Conservation (phyloP, 2,888 invertebrate species). For the Octonoba sinensis region DNA sequence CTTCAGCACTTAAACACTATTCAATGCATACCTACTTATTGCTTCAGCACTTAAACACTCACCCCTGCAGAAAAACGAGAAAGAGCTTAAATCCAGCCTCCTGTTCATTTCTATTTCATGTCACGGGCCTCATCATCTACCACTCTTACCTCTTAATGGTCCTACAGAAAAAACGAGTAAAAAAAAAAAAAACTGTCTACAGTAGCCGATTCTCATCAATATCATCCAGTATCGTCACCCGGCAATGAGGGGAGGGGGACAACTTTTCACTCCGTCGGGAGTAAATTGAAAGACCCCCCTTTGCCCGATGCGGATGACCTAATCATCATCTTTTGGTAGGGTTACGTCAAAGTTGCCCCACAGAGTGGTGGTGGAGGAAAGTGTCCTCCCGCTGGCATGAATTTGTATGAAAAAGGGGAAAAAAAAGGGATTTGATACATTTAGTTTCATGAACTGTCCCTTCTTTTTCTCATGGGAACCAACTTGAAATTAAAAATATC, state of each 20-base stretch:
- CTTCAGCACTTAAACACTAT: too few species aligned
- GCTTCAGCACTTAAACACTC: too few species aligned
- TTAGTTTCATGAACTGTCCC: too few species aligned
- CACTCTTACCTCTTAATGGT: conserved; percentile 37
- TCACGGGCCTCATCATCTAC: conserved; percentile 17
- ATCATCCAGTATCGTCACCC: conserved; percentile 15
- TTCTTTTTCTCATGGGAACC: too few species aligned
- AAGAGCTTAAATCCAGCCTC: background rate
- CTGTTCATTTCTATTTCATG: background rate
- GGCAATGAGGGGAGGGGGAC: background rate
- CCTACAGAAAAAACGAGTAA: conserved; percentile 43
- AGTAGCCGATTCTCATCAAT: conserved; percentile 22
- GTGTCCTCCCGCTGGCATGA: conserved; percentile 23
- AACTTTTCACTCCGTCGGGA: too few species aligned
- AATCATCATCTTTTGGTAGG: conserved; percentile 24
- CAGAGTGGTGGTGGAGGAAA: conserved; percentile 1
- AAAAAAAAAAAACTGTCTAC: conserved; percentile 19
- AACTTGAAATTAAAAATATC: too few species aligned
- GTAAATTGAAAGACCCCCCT: conserved; percentile 8
- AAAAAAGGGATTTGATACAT: background rate
- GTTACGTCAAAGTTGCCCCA: conserved; percentile 31
- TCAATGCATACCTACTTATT: too few species aligned
- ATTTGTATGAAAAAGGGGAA: conserved; percentile 33
- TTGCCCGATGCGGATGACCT: conserved; percentile 27
- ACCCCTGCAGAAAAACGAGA: too few species aligned